phyloP scores from a whole-genome alignment of 1,140 invertebrate genomes.

The Idris sp. region DNA sequence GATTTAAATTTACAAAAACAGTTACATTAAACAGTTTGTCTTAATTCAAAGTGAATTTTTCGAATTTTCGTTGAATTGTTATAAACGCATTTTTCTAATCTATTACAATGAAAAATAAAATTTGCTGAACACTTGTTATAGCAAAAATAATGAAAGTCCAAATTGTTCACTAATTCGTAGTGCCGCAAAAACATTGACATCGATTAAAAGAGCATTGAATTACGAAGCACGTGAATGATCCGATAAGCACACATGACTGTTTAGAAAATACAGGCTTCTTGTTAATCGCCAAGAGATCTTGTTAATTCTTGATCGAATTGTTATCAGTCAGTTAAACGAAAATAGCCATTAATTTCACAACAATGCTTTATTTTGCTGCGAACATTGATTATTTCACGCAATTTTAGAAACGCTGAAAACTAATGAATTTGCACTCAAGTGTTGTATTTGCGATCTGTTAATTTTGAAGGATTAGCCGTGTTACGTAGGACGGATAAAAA shows the following conservation, averaged over 20 bases:
- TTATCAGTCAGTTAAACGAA: constrained; percentile 45
- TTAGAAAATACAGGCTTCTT: no score
- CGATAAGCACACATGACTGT: constrained; percentile 37
- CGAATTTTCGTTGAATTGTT: no score
- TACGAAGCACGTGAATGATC: constrained; percentile 50
- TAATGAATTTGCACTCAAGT: constrained; percentile 19
- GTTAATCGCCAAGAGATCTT: constrained; percentile 44
- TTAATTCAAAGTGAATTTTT: no score
- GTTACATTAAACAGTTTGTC: no score
- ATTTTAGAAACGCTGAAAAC: constrained; percentile 8
- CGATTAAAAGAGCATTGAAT: constrained; percentile 45
- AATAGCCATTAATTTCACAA: constrained; percentile 8
- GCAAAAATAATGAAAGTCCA: constrained; percentile 27
- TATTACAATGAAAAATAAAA: no score
- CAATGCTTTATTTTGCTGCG: constrained; percentile 25
- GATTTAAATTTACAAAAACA: no score
- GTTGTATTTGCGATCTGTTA: constrained; percentile 15
- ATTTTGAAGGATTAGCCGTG: constrained; percentile 6
- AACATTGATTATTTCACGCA: constrained; percentile 30
- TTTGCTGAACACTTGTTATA: constrained; percentile 1
- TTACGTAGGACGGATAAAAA: constrained; percentile 1
- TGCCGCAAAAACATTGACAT: constrained; percentile 23
- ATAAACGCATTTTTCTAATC: no score
- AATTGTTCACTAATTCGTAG: constrained; percentile 32
- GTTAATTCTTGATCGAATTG: constrained; percentile 50